These are phyloP conservation scores for Motacilla tschutschensis DNA, from an alignment of 2,113 vertebrate species.

Conservation along the genomic window DNA sequence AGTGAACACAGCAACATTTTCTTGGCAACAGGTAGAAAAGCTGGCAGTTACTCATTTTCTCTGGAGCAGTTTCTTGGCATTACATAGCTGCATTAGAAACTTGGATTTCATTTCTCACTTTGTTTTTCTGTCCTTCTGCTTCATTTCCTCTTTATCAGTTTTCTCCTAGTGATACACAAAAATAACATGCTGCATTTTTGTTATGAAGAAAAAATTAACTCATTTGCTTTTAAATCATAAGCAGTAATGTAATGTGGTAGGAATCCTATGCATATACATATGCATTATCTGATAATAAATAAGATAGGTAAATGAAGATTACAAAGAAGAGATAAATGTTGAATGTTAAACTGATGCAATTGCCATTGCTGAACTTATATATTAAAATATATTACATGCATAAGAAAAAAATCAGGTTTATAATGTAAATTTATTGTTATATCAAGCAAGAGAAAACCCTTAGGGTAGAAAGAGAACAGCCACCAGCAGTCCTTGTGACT, in stretches of 20 bases:
- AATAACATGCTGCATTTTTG: neutral
- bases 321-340: neutral
- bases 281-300: neutral
- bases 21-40: slow-evolving; percentile 55
- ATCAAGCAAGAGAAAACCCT: neutral
- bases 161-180: slow-evolving; percentile 11
- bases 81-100: neutral
- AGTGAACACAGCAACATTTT: slow-evolving; percentile 51
- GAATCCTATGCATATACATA: neutral
- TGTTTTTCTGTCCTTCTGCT: slow-evolving; percentile 25
- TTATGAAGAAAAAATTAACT: neutral
- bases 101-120: slow-evolving; percentile 27
- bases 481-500: neutral
- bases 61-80: slow-evolving; percentile 47
- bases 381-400: neutral
- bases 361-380: neutral
- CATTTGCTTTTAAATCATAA: neutral
- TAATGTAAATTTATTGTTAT: neutral
- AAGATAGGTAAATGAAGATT: neutral
- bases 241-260: neutral
- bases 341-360: neutral
- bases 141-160: slow-evolving; percentile 10
- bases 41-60: slow-evolving; percentile 39
- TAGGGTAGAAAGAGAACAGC: neutral
- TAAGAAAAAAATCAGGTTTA: neutral